Conservation (phyloP, 2,888 invertebrate species). For the Pherbina coryleti region DNA sequence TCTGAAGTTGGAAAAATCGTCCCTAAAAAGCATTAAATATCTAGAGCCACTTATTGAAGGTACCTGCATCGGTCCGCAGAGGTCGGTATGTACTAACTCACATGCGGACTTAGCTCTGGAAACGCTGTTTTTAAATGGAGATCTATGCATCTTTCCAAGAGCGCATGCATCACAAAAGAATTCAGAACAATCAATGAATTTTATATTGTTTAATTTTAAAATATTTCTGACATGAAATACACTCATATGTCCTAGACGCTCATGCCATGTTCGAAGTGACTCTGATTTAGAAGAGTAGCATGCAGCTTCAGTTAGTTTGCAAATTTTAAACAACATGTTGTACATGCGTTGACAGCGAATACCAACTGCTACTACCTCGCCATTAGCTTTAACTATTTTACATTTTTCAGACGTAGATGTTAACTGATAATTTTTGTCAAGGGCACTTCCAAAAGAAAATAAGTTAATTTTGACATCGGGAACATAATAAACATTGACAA, state of each 20-base stretch:
- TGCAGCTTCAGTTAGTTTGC: constrained; percentile 3
- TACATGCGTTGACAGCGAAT: constrained; percentile 13
- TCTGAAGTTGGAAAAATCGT: constrained; percentile 9
- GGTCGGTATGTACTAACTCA: constrained; percentile 8
- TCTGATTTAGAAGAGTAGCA: constrained; percentile 20
- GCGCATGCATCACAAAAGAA: constrained; percentile 12
- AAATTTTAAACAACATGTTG: constrained; percentile 23
- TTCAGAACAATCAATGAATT: constrained; percentile 1
- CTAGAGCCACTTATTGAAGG: too few relatives aligned
- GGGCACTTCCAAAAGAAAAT: too few relatives aligned
- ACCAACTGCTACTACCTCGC: constrained; percentile 32
- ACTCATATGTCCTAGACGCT: constrained; percentile 33
- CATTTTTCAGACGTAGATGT: background rate
- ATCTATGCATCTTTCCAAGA: background rate
- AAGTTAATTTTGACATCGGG: too few relatives aligned
- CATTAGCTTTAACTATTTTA: constrained; percentile 31
- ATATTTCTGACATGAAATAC: constrained; percentile 18
- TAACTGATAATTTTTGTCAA: too few relatives aligned
- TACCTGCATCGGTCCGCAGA: too few relatives aligned
- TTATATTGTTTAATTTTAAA: constrained; percentile 12
- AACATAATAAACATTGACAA: too few relatives aligned
- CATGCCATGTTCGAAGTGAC: constrained; percentile 27
- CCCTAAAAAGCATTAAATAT: too few relatives aligned
- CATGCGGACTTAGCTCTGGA: background rate
- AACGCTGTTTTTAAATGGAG: background rate